A percentile compares a stretch with the other conserved stretches of the same genome.
Conservation (phyloP, 1,140 invertebrate species). For the Hyles vespertilio region DNA sequence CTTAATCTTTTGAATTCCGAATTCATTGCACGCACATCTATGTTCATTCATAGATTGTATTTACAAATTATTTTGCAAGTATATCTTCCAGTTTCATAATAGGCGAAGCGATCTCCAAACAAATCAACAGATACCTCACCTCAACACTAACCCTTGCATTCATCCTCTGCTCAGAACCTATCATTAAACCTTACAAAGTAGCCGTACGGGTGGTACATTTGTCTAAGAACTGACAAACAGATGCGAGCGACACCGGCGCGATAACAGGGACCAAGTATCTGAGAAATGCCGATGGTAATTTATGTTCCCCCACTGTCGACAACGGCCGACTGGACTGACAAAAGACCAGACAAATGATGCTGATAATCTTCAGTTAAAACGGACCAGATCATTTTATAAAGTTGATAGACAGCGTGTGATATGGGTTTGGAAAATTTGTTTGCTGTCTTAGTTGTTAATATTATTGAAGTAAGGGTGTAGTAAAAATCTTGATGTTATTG, state of each 20-base stretch:
- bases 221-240: constrained; percentile 63
- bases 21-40: too few relatives aligned
- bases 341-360: constrained; percentile 67
- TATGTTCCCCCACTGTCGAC: constrained; percentile 36
- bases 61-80: too few relatives aligned
- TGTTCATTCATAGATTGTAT: too few relatives aligned
- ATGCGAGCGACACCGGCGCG: constrained; percentile 50
- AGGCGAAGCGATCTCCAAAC: too few relatives aligned
- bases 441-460: too few relatives aligned
- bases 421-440: background rate
- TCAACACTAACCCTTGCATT: constrained; percentile 3
- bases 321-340: constrained; percentile 51
- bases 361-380: constrained; percentile 58
- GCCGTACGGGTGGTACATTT: constrained; percentile 64
- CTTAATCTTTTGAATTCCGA: too few relatives aligned
- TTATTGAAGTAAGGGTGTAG: too few relatives aligned
- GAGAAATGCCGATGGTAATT: constrained; percentile 69
- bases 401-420: background rate
- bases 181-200: constrained; percentile 34
- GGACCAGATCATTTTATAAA: constrained; percentile 26
- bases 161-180: constrained; percentile 19
- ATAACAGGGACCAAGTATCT: constrained; percentile 64
- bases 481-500: too few relatives aligned
- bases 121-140: too few relatives aligned
- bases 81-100: too few relatives aligned